These are phyloP conservation scores for Cataglyphis rosenhaueri DNA, from an alignment of 2,888 invertebrate genomes.

Conservation along the genomic window DNA sequence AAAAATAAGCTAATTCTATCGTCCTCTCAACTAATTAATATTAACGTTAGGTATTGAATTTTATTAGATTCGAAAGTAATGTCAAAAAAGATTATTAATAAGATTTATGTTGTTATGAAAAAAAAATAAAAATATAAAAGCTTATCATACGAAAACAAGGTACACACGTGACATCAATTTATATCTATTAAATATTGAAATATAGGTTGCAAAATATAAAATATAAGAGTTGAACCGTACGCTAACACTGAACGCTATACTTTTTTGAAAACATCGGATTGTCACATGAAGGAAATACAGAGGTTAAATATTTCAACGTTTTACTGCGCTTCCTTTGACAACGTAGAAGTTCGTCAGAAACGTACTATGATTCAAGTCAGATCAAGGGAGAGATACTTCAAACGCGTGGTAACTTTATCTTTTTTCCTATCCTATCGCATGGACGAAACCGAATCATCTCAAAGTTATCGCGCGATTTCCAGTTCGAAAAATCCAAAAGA, in stretches of 20 bases:
- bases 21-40: background rate
- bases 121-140: background rate
- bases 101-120: background rate
- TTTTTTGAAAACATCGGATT: background rate
- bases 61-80: background rate
- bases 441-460: conserved; percentile 1
- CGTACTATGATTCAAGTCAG: background rate
- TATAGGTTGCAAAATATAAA: background rate
- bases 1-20: background rate
- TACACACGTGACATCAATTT: background rate
- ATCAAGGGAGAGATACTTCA: background rate
- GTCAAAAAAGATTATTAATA: background rate
- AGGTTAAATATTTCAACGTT: background rate
- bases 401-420: conserved; percentile 13
- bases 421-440: background rate
- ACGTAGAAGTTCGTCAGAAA: background rate
- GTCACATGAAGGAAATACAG: background rate
- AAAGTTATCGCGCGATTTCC: conserved; percentile 39
- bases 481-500: conserved; percentile 13
- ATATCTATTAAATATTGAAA: conserved; percentile 1
- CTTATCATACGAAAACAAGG: background rate
- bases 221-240: background rate
- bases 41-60: background rate
- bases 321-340: background rate
- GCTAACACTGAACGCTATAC: too few species aligned